Base-by-base conservation (phyloP, 1,140 invertebrate species). In the Aphelinus certus region DNA sequence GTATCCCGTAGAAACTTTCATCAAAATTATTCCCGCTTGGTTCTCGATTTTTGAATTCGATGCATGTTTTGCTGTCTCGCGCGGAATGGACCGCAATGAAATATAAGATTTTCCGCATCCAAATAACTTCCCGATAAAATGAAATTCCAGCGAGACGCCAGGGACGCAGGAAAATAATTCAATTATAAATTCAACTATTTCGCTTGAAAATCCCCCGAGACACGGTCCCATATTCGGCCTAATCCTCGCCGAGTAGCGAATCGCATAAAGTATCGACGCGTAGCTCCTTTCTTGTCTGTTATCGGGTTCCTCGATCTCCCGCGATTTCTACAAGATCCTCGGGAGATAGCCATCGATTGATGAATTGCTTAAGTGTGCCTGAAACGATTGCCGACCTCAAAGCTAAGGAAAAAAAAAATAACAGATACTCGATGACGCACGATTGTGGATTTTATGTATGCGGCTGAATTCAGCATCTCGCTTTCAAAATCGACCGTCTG, bases 101-200 rank as follows among this genome's bases (percentile, higher is more conserved):
- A 26, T 0, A 26, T 26, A 26, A 0, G 26, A 26, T 26, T 26
- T 26, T 26, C 26, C 26, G 26, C 26, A 26, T 26, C 26, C 26
- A 26, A 26, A 26, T 26, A 26, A 0, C 26, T 53, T 72, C 43
- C 45, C 26, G 62, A 73, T 73, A 67, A 73, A 66, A 55, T 9
- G n/a, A 63, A 66, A 58, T 55, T 67, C 45, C 7, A 4, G 9
- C 3, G 9, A 64, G 67, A 70, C 62, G 56, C 64, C 26, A 26
- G 26, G 42, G 67, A 64, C 64, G 64, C 7, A 6, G 51, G 67
- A 75, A 70, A 70, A 75, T 75, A 78, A 77, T 79, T 79, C 78
- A 77, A 77, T 79, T 79, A 77, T 78, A 65, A 78, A 80, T 79
- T 79, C 79, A 78, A 66, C 60, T 61, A 68, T 63, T 51, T 57